Conservation (phyloP, 64 coral and sea anemone species). For the Orbicella faveolata region DNA sequence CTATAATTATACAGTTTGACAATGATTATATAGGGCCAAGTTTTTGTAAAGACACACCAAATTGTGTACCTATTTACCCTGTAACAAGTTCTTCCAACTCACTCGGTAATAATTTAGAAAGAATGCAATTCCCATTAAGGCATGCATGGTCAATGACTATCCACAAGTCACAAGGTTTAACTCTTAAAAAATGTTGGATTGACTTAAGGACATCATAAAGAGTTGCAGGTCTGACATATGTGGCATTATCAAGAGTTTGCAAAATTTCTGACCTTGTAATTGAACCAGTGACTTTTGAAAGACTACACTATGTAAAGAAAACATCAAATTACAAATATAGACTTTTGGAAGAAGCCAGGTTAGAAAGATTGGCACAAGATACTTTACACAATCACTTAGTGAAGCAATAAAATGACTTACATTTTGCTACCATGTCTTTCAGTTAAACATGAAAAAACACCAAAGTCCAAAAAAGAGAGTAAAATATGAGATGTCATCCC, state of each 20-base stretch:
- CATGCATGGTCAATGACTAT: slow-evolving; percentile 55
- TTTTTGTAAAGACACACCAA: slow-evolving; percentile 47
- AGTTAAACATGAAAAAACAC: neutral
- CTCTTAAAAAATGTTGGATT: slow-evolving; percentile 20
- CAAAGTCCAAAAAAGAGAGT: slow-evolving; percentile 47
- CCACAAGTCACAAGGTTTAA: slow-evolving; percentile 58
- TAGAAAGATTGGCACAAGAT: slow-evolving; percentile 12
- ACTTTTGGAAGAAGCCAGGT: slow-evolving; percentile 25
- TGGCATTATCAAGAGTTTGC: slow-evolving; percentile 23
- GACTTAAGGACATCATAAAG: slow-evolving; percentile 1
- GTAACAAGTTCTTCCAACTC: slow-evolving; percentile 32
- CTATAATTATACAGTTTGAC: slow-evolving; percentile 64
- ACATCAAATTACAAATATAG: slow-evolving; percentile 20
- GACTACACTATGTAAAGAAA: slow-evolving; percentile 11
- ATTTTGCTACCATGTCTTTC: neutral
- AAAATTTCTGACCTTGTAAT: slow-evolving; percentile 11
- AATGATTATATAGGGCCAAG: slow-evolving; percentile 54
- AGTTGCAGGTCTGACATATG: slow-evolving; percentile 16
- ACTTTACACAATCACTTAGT: neutral
- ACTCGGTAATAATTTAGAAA: slow-evolving; percentile 1
- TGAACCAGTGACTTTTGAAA: slow-evolving; percentile 25
- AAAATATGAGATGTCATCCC: slow-evolving; percentile 4
- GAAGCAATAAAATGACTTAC: neutral
- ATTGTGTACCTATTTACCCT: slow-evolving; percentile 38
- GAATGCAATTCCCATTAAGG: slow-evolving; percentile 45